These are phyloP conservation scores for Sweltsa coloradensis DNA, from an alignment of 1,140 invertebrate species.

Conservation along the genomic window DNA sequence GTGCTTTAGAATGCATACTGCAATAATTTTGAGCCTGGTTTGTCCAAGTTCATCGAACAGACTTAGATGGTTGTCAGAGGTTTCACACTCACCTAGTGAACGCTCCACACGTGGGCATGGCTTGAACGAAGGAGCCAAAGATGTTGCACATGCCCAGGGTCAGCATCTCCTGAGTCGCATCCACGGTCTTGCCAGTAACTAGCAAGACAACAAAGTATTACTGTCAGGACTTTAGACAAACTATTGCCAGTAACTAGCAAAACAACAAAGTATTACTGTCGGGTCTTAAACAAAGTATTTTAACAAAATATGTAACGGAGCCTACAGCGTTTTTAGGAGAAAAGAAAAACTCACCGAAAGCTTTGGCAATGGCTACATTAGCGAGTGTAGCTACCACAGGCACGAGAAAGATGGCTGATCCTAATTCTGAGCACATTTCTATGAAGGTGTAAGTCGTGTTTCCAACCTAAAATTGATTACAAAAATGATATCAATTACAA, in stretches of 20 bases:
- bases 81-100: too few species aligned
- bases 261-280: too few species aligned
- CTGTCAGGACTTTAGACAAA: too few species aligned
- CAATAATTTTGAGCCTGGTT: too few species aligned
- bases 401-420: constrained; percentile 51
- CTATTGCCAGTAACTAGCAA: too few species aligned
- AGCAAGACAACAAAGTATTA: too few species aligned
- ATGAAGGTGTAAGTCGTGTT: constrained; percentile 42
- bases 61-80: too few species aligned
- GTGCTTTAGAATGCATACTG: too few species aligned
- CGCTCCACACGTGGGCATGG: constrained; percentile 59
- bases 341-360: constrained; percentile 43
- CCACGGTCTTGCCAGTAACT: constrained; percentile 37
- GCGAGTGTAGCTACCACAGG: constrained; percentile 60
- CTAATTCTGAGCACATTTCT: constrained; percentile 46
- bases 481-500: too few species aligned
- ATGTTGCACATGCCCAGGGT: constrained; percentile 56
- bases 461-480: constrained; percentile 23
- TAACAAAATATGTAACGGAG: not conserved
- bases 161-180: constrained; percentile 55
- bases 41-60: too few species aligned
- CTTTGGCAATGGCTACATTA: constrained; percentile 68
- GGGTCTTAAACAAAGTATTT: too few species aligned
- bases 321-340: not conserved
- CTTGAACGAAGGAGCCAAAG: constrained; percentile 54